These are phyloP conservation scores for Tautogolabrus adspersus DNA, from an alignment of 2,113 vertebrate genomes.

Conservation along the genomic window DNA sequence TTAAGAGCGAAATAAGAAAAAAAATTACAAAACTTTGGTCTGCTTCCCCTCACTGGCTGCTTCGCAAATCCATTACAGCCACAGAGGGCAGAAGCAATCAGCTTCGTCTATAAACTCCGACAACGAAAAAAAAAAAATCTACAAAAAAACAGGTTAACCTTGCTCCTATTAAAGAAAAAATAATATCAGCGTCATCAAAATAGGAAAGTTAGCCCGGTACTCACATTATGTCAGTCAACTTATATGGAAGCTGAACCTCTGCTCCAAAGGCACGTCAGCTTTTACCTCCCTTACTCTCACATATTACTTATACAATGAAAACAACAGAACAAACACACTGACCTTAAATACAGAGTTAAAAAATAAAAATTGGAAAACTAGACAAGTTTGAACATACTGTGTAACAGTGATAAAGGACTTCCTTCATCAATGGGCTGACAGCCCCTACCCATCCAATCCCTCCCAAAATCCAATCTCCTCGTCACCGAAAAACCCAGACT, in stretches of 20 bases:
- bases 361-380: constrained; percentile 71
- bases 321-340: constrained; percentile 78
- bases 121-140: constrained; percentile 53
- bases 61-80: constrained; percentile 68
- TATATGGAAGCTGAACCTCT: constrained; percentile 74
- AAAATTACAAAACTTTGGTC: constrained; percentile 88
- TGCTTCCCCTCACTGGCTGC: constrained; percentile 81
- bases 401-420: constrained; percentile 80
- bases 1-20: constrained; percentile 78
- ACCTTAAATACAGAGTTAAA: constrained; percentile 84
- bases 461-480: constrained; percentile 49
- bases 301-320: constrained; percentile 77
- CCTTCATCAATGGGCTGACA: constrained; percentile 76
- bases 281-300: constrained; percentile 69
- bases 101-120: constrained; percentile 66
- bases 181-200: constrained; percentile 64
- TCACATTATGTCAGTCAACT: constrained; percentile 78
- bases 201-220: constrained; percentile 78
- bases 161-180: constrained; percentile 71
- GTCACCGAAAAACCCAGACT: constrained; percentile 13
- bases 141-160: constrained; percentile 77
- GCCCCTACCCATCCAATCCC: constrained; percentile 49
- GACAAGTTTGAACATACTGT: constrained; percentile 73
- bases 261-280: constrained; percentile 77
- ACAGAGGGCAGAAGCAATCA: constrained; percentile 69